Evolutionary conservation across 2,113 vertebrate genomes (phyloP), one percentile per base, ranked within the genome.

Genomic region (Macroglossus sobrinus): DNA sequence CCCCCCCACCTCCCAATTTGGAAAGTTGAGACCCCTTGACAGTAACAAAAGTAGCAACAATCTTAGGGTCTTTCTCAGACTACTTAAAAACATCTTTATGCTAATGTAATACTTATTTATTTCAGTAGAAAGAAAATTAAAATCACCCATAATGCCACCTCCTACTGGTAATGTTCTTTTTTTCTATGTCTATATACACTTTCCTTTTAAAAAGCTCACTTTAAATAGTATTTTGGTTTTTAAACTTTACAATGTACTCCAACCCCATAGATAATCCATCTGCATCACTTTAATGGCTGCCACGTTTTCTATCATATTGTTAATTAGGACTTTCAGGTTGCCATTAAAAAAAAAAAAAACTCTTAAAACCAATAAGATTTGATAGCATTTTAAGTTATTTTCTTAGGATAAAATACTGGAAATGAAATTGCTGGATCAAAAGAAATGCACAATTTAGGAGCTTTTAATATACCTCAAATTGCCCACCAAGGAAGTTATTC

Each of bases 331-430:
- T 71, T 79, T 6, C 0, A 57, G 3, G 16, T 64, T 75, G 30
- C 63, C 59, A 64, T 61, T 45, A 45, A 45, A 43, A 43, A 43
- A 43, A 59, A 53, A 53, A 53, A 53, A 55, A 38, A 33, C 15
- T 59, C 28, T 84, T 84, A 80, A 4, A 35, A 74, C 28, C 57
- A 84, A 28, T 43, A 50, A 50, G 22, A 21, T 61, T 92, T 89
- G 72, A 61, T 79, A 68, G 24, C 43, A 78, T 88, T 94, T 74
- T 81, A 72, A 94, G 72, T 91, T 74, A 50, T 50, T 84, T 92
- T 59, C 22, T 75, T 93, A 85, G n/a, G 12, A 91, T 79, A 78
- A 72, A 66, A 26, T 38, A 50, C 47, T 59, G 50, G 63, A 91
- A 55, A 55, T 84, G 19, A 47, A 72, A 82, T 55, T 71, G 11